These are phyloP conservation scores for Agonum fuliginosum DNA, from an alignment of 2,888 invertebrate genomes.

Conservation along the genomic window DNA sequence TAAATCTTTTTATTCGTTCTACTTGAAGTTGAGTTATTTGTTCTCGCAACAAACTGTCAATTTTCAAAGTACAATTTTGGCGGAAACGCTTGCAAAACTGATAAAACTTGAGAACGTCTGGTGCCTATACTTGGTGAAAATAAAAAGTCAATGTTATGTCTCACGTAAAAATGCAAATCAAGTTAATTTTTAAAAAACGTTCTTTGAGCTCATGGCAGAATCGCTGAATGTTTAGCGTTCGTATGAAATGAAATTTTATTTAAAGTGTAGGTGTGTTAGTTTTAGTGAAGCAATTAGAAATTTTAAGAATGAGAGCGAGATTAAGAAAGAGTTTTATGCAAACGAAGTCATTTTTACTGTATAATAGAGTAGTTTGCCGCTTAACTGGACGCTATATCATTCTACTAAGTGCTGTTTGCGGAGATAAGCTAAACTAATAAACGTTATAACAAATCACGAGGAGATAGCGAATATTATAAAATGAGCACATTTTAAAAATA, in stretches of 20 bases:
- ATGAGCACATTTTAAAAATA: neutral
- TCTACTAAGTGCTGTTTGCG: neutral
- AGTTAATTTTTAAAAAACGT: conserved; percentile 27
- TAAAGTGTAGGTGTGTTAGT: conserved; percentile 16
- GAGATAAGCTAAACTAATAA: conserved; percentile 33
- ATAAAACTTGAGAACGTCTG: too few species aligned
- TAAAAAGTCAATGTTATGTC: neutral
- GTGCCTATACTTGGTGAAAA: neutral
- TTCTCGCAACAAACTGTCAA: too few species aligned
- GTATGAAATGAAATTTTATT: conserved; percentile 9
- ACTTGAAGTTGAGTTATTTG: too few species aligned
- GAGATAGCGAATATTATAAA: neutral
- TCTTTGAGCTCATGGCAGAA: neutral
- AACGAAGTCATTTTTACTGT: conserved; percentile 56
- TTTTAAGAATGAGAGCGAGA: conserved; percentile 49
- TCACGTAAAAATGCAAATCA: conserved; percentile 22
- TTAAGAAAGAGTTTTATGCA: conserved; percentile 56
- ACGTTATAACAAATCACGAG: conserved; percentile 15
- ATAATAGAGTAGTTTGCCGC: conserved; percentile 53
- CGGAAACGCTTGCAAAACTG: too few species aligned
- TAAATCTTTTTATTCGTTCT: too few species aligned
- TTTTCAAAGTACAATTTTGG: neutral
- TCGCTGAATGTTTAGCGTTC: neutral
- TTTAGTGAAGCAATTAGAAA: conserved; percentile 56
- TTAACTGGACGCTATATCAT: conserved; percentile 43